phyloP scores from a whole-genome alignment of 92 coral and sea anemone species.

The Palythoa caribaeorum region DNA sequence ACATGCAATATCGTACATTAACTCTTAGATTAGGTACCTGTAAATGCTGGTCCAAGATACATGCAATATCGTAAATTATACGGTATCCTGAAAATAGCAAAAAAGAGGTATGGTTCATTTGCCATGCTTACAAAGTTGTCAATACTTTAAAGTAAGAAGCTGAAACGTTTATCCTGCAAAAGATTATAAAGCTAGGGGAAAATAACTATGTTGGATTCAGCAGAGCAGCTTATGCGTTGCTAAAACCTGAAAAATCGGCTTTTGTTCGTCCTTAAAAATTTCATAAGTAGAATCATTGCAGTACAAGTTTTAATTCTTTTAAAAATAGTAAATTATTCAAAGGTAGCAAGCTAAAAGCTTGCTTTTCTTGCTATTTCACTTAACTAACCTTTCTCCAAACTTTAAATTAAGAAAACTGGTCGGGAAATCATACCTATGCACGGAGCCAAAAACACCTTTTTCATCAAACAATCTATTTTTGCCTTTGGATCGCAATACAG shows the following conservation, averaged over 20 bases:
- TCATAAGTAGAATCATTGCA: too few relatives aligned
- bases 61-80: constrained; percentile 61
- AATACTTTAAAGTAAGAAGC: too few relatives aligned
- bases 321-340: too few relatives aligned
- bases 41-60: constrained; percentile 55
- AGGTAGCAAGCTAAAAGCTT: not conserved
- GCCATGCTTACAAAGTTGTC: not conserved
- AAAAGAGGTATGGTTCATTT: not conserved
- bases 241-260: not conserved
- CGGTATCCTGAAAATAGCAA: constrained; percentile 59
- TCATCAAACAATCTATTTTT: constrained; percentile 74
- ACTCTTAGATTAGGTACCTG: constrained; percentile 33
- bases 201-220: too few relatives aligned
- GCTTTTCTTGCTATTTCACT: not conserved
- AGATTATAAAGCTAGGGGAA: too few relatives aligned
- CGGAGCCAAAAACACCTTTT: constrained; percentile 76
- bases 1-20: constrained; percentile 62
- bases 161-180: too few relatives aligned
- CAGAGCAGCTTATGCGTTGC: too few relatives aligned
- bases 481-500: constrained; percentile 73
- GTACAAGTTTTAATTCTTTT: too few relatives aligned
- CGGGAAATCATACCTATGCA: constrained; percentile 76
- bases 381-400: constrained; percentile 72
- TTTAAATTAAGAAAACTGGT: constrained; percentile 67
- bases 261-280: not conserved